Base-by-base conservation (phyloP, 2,113 vertebrate species). In the Chitala chitala region DNA sequence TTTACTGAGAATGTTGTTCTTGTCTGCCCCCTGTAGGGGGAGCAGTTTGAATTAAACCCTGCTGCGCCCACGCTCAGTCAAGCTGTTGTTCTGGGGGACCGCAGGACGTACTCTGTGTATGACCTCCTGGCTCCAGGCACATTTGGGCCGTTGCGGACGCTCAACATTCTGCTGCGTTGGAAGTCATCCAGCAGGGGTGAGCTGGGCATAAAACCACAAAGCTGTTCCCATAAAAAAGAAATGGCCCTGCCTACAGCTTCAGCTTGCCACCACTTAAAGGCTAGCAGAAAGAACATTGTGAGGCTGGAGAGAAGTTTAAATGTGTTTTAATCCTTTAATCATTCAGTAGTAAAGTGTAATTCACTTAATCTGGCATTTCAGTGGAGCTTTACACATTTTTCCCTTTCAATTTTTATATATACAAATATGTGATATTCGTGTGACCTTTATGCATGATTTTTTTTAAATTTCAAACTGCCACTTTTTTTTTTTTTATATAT, bases 91-190 rank as follows among this genome's bases (percentile, higher is more conserved):
- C 88, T 96, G 17, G 96, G 96, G 26, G 91, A 94, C 38, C 90
- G 76, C 77, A 92, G 90, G 78, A 94, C 91, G 59, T 99, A 93
- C 2, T 92, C 94, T 0, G 88, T 97, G 55, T 99, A 97, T 8
- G 93, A 99, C 82, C 87, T 99, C 78, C 88, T 91, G 69, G 89
- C 92, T 75, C 83, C 86, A 3, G 81, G 77, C 0, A 86, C 92
- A 44, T 93, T 97, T 80, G 94, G 93, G 72, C 81, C 82, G 0
- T 89, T 90, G 38, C 94, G 90, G 66, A 95, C 92, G 76, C 92
- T 99, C 69, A 98, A 98, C 5, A 81, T 95, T 73, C 90, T 94
- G 71, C 89, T 99, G 71, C 95, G 93, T 77, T 98, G 96, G 95
- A 96, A 90, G 82, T 88, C 89, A 48, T 85, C 78, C 1, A 94